Evolutionary conservation across 2,888 invertebrate species (phyloP), one percentile per base, ranked within the genome.

Genomic region (Notodonta ziczac): DNA sequence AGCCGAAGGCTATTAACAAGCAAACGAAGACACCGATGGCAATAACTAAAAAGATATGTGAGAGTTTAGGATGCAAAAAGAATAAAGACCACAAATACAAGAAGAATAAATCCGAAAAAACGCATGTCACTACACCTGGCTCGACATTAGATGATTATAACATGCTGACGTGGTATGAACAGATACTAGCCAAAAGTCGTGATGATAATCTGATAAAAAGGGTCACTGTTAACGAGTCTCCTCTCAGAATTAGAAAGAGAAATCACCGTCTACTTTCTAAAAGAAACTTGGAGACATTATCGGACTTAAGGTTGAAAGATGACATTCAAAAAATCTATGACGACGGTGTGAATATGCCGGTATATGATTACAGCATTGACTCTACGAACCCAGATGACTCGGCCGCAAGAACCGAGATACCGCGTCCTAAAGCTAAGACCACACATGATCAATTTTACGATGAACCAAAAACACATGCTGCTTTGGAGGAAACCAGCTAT

Each of bases 161-260:
- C 42, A 80, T 88, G 82, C 70, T 88, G 7, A 80, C 80, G 10
- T 57, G 86, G 48, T 85, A 81, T 57, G 90, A 89, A 63, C 70
- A 85, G 55, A 76, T 87, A 32, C 64, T 89, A 14, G 57, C 78
- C 12, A 89, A 87, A 74, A 73, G 81, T 35, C 80, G 83, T 8
- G 76, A 83, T 67, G 74, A 81, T n/a, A 85, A 83, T 59, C 57
- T 75, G 2, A 76, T 77, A 65, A 82, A 79, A 61, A 71, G 82
- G 61, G 62, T 84, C 0, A 65, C 81, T 24, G 83, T 81, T 6
- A 66, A 64, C 12, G 70, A 70, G 0, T 40, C 16, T 12, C 39
- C 63, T 8, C 4, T 54, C 32, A 66, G 64, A 59, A 44, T 44
- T 6, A 69, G 65, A 8, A 70, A 72, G 32, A 63, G 64, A 16